Base-by-base conservation (phyloP, 2,888 invertebrate genomes). In the Watsonalla cultraria region DNA sequence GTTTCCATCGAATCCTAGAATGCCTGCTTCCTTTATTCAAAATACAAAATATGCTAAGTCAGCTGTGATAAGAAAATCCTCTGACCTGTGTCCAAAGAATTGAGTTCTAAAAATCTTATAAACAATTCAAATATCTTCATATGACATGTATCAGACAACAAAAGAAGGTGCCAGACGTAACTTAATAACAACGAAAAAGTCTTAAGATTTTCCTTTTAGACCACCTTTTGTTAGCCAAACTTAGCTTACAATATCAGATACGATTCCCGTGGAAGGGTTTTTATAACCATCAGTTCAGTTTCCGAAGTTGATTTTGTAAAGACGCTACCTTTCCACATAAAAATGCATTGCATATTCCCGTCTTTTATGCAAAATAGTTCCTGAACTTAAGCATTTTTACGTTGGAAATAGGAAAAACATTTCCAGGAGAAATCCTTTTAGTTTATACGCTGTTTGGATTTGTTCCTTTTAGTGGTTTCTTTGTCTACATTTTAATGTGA, bases 341-440 rank as follows among this genome's bases (percentile, higher is more conserved):
- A 74, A 74, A 71, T 71, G 70, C 71, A 68, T 66, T 66, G 62
- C 65, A 72, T 68, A 64, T 63, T 47, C 65, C 50, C 56, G 54
- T 62, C 64, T 71, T 68, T 68, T 66, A 74, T 70, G 68, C 66
- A 66, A 76, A 77, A 68, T 61, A 69, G 68, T 70, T 75, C 72
- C 62, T 59, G 54, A 68, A 72, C 71, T 66, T 68, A 69, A 74
- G 66, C 65, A 62, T 76, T 76, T 69, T 69, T 66, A 64, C 52
- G 59, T 46, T 50, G 52, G 48, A 52, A 57, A 59, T 57, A 47
- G 50, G 46, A 56, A 60, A 65, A 65, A 72, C 54, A 56, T 63
- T 68, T 62, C 62, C 57, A 53, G 54, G 51, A 64, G 63, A 65
- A 68, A 68, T 60, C 58, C 55, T 66, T 62, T 67, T 68, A 57